phyloP scores from a whole-genome alignment of 2,888 invertebrate genomes.

The Glyphotaelius pellucidus region DNA sequence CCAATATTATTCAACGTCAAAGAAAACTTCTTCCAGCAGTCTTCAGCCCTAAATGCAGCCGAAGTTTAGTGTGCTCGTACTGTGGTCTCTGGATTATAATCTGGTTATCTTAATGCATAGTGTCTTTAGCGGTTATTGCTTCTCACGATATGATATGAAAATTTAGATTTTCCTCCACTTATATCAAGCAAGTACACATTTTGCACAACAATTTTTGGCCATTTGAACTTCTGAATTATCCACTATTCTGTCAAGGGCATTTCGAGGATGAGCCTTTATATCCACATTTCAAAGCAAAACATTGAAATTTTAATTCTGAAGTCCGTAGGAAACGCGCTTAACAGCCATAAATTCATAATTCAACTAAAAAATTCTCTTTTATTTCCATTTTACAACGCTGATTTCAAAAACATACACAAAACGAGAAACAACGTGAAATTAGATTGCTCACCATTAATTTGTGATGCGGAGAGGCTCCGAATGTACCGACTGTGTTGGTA shows the following conservation, averaged over 20 bases:
- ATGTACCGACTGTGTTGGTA: neutral
- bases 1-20: too few relatives aligned
- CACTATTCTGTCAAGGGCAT: neutral
- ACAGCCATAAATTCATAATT: neutral
- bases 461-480: neutral
- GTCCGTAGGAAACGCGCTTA: neutral
- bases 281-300: neutral
- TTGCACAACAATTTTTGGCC: too few relatives aligned
- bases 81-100: too few relatives aligned
- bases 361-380: neutral
- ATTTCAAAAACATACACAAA: neutral
- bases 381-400: neutral
- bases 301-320: neutral
- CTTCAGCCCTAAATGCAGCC: too few relatives aligned
- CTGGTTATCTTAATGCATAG: too few relatives aligned
- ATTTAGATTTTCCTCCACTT: too few relatives aligned
- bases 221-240: neutral
- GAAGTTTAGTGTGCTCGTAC: too few relatives aligned
- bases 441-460: constrained; percentile 11
- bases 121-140: too few relatives aligned
- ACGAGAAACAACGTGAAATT: constrained; percentile 6
- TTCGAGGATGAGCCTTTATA: neutral
- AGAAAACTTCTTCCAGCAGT: too few relatives aligned
- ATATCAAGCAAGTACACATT: too few relatives aligned
- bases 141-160: too few relatives aligned